Percentiles rank a stretch among this genome's conserved stretches.
These are phyloP conservation scores for Atta texana DNA, from an alignment of 1,140 invertebrate genomes.

Conservation along the genomic window DNA sequence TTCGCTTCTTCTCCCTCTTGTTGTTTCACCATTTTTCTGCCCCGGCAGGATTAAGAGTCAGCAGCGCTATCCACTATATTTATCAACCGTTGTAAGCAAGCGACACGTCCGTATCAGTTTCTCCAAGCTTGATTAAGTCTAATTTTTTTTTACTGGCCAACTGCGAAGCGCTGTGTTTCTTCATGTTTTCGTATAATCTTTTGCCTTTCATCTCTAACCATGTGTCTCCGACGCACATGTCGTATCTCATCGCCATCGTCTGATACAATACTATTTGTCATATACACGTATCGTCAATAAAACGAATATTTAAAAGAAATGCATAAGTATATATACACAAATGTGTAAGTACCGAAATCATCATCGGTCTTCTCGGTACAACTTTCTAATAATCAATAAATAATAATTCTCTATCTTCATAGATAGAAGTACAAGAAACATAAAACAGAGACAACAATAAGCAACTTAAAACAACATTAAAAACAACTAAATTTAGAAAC, in stretches of 20 bases:
- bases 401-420: conserved; percentile 69
- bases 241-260: neutral
- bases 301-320: conserved; percentile 40
- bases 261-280: neutral
- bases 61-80: conserved; percentile 64
- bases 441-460: conserved; percentile 80
- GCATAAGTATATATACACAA: neutral
- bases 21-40: conserved; percentile 15
- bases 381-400: conserved; percentile 82
- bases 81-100: conserved; percentile 49
- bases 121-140: conserved; percentile 80
- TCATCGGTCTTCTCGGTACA: conserved; percentile 43
- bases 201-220: conserved; percentile 18
- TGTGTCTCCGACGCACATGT: conserved; percentile 41
- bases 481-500: conserved; percentile 75
- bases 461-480: conserved; percentile 81
- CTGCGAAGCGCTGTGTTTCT: conserved; percentile 73
- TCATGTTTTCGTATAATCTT: conserved; percentile 51
- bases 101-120: conserved; percentile 71
- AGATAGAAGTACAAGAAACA: conserved; percentile 75
- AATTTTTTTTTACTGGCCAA: conserved; percentile 84
- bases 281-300: conserved; percentile 33
- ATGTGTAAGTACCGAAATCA: conserved; percentile 46
- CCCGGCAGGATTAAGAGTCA: conserved; percentile 74
- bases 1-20: conserved; percentile 10